Base-by-base conservation (phyloP, 1,140 invertebrate species). In the Proctacanthus coquilletti region DNA sequence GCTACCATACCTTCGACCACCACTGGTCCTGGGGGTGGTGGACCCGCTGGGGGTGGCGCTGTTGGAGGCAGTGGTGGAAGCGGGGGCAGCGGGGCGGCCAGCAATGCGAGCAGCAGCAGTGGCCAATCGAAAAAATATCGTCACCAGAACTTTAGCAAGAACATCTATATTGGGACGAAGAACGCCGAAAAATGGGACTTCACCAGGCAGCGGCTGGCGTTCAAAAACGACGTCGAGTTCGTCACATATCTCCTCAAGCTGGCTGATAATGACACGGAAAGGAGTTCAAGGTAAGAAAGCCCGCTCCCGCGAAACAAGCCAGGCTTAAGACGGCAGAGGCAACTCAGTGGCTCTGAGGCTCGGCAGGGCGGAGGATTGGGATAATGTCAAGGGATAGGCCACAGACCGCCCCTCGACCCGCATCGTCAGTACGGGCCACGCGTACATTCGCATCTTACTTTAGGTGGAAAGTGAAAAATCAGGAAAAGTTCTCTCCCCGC, bases 181-280 rank as follows among this genome's bases (percentile, higher is more conserved):
- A 65, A 65, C 44, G 60, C 64, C 34, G 60, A 62, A 36, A 60
- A 55, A 38, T 65, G 63, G 63, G 59, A 61, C 37, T 51, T 56
- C 36, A 52, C 62, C 42, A 53, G 59, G 39, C 56, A 48, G 21
- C 45, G 52, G 4, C 45, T 60, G 15, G 47, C 56, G 31, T 63
- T 60, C 43, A 61, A 56, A 39, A 62, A 56, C 36, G 62, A 66
- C 36, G 62, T 62, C 25, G 60, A 64, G 42, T 65, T 66, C 46
- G 58, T 63, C 1, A 56, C 52, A 15, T 60, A 61, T 41, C 45
- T 66, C n/a, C 45, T 66, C 9, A 63, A 63, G 44, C 46, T 64
- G 33, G 63, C 63, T 17, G 52, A 64, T 25, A 63, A 63, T 40
- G 55, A 64, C 30, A 53, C 50, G 36, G 54, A 56, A 46, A 48